A percentile compares a stretch with the other conserved stretches of the same genome.
Evolutionary conservation across 2,888 invertebrate genomes (phyloP).

Genomic region (Mesoligia furuncula): DNA sequence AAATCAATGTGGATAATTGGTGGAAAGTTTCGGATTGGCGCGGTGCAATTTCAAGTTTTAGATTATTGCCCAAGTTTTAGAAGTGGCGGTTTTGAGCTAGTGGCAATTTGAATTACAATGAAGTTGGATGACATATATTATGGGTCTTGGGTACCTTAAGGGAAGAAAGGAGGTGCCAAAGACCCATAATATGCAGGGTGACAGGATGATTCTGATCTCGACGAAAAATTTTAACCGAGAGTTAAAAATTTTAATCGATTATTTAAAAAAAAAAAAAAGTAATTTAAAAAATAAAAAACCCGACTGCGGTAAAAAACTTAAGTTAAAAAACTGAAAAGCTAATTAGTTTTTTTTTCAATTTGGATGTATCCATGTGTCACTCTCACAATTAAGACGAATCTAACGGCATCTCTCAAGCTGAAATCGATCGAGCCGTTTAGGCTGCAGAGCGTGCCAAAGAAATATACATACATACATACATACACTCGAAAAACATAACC

Average conservation of each 20-base stretch:
- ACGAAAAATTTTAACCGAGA: neutral
- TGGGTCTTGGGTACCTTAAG: constrained; percentile 20
- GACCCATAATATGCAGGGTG: neutral
- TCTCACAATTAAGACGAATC: too few relatives aligned
- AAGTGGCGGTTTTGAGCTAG: constrained; percentile 62
- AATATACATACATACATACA: too few relatives aligned
- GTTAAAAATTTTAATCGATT: neutral
- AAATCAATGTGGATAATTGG: constrained; percentile 69
- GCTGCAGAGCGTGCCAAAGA: too few relatives aligned
- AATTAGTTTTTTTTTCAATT: too few relatives aligned
- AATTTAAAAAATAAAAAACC: too few relatives aligned
- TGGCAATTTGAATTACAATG: constrained; percentile 67
- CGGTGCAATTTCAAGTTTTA: constrained; percentile 69
- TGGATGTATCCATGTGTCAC: too few relatives aligned
- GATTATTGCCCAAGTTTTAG: constrained; percentile 67
- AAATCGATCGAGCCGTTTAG: too few relatives aligned
- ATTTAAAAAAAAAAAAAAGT: neutral
- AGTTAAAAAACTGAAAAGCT: too few relatives aligned
- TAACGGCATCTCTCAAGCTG: too few relatives aligned
- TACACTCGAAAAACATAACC: too few relatives aligned
- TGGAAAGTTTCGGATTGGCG: constrained; percentile 62
- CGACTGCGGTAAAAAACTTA: too few relatives aligned
- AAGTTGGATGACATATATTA: constrained; percentile 57
- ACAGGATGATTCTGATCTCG: neutral
- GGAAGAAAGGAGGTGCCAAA: neutral